Evolutionary conservation across 1,140 invertebrate species (phyloP), one percentile per base, ranked within the genome.

Genomic region (Onthophagus taurus): DNA sequence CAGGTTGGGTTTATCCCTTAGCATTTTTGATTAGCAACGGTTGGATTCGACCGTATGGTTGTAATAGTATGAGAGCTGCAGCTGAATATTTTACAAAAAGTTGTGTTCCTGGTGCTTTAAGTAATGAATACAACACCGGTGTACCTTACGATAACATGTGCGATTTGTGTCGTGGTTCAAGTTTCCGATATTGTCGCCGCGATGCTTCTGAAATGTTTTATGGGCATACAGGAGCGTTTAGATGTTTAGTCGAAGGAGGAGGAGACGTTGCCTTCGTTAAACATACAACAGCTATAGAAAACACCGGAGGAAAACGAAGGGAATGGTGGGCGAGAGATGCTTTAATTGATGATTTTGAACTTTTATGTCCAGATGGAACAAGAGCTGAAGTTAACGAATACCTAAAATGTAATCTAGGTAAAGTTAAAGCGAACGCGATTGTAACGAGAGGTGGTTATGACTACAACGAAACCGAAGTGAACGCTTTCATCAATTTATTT

Each of bases 181-280:
- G 89, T 31, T 84, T 68, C 48, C 65, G 80, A 39, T 86, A 86
- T 64, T 95, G 91, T 59, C 70, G 79, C 38, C 67, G 90, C 36
- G 87, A 91, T 61, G 83, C 85, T 29, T 80, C 80, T 0, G 91
- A 96, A 66, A 83, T 86, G 54, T 95, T 89, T 57, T 95, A 80
- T 59, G 89, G 91, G 0, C 76, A 88, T 53, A 89, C 81, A 13
- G 92, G 93, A 37, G 90, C 93, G 0, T 83, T 97, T 47, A 72
- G 91, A 34, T 97, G 93, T 64, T 72, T 98, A 23, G 87, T 95
- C 1, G 94, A 97, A 68, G 90, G 89, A 9, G 89, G 89, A 11
- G 94, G 91, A 2, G 79, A 97, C 63, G 89, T 97, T 11, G 92
- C 94, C 0, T 97, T 97, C 66, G 85, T 94, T 1, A 88, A 92